These are phyloP conservation scores for Nymphalis c-album DNA, from an alignment of 2,888 invertebrate species.

Conservation along the genomic window DNA sequence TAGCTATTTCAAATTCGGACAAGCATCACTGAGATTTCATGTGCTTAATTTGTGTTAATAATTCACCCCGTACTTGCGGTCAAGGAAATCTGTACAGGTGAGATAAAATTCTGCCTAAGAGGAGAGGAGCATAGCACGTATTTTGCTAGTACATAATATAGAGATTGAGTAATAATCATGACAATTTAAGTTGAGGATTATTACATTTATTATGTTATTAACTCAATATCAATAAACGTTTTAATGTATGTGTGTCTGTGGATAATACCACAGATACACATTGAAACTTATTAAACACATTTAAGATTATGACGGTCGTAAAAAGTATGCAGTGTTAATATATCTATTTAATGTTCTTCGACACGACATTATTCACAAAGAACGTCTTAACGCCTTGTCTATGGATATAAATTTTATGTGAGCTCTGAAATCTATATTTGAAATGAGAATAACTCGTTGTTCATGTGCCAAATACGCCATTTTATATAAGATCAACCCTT, in stretches of 20 bases:
- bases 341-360: slow-evolving; percentile 6
- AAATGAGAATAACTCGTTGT: slow-evolving; percentile 34
- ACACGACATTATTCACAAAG: slow-evolving; percentile 20
- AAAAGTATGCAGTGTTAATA: slow-evolving; percentile 7
- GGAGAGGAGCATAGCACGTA: no score
- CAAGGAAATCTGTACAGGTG: no score
- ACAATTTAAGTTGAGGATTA: no score
- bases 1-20: no score
- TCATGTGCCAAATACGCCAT: slow-evolving; percentile 37
- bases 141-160: no score
- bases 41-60: no score
- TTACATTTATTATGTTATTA: no score
- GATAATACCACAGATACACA: neutral
- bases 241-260: neutral
- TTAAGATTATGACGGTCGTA: neutral
- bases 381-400: slow-evolving; percentile 21
- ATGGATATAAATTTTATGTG: slow-evolving; percentile 29
- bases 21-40: no score
- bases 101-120: no score
- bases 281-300: neutral
- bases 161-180: no score
- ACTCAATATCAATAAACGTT: no score
- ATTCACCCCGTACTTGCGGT: no score
- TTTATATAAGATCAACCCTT: slow-evolving; percentile 42
- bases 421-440: slow-evolving; percentile 16